Conservation (phyloP, 2,113 vertebrate species). For the Podilymbus podiceps region DNA sequence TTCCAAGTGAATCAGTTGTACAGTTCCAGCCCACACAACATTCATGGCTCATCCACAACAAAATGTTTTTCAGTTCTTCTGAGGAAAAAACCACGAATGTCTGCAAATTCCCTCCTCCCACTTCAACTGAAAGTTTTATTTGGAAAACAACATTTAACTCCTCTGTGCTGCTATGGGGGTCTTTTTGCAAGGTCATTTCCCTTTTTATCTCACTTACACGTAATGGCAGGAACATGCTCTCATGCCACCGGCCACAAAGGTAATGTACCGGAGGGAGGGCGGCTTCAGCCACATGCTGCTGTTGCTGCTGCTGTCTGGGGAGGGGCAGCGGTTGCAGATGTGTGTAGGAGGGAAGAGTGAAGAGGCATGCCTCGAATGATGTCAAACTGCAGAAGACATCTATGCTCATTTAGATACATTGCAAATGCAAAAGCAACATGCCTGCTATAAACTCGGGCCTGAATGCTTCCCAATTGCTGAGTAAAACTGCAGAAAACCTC, state of each 20-base stretch:
- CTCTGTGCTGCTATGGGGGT: not conserved
- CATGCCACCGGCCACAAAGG: not conserved
- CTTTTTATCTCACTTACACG: not conserved
- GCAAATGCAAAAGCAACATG: not conserved
- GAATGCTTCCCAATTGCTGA: not conserved
- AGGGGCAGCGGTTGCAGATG: not conserved
- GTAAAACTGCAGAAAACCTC: not conserved
- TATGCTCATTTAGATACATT: not conserved
- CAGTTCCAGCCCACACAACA: conserved; percentile 27
- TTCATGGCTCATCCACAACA: conserved; percentile 27
- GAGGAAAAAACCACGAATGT: not conserved
- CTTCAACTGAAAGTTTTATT: not conserved
- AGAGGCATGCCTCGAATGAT: not conserved
- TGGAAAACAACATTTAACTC: not conserved
- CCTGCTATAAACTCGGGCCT: not conserved
- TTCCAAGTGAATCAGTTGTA: conserved; percentile 3
- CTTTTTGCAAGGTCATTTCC: not conserved
- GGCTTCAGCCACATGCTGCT: not conserved
- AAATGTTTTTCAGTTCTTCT: conserved; percentile 20
- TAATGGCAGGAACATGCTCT: not conserved
- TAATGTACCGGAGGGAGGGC: not conserved
- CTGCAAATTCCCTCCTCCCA: not conserved
- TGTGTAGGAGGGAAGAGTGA: not conserved
- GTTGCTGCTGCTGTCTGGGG: not conserved
- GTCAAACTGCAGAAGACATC: not conserved